Conservation (phyloP, 2,113 vertebrate species). For the Herpetotheres cachinnans region DNA sequence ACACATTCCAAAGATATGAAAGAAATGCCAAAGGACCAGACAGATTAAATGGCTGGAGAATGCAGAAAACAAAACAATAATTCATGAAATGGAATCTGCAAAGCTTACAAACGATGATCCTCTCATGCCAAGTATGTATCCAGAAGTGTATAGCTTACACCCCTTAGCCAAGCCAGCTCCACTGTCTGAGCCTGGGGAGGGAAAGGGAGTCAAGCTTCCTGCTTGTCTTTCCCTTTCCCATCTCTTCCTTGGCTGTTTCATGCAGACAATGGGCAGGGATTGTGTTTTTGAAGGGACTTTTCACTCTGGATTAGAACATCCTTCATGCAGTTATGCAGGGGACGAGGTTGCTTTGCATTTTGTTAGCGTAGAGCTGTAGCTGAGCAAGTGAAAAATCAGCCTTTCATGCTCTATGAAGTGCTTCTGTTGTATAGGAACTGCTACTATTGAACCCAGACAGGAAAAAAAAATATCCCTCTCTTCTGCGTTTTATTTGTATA, state of each 20-base stretch:
- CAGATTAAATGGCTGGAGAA: background rate
- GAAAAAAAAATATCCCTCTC: background rate
- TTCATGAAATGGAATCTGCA: background rate
- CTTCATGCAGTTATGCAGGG: background rate
- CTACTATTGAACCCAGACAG: background rate
- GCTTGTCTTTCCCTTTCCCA: background rate
- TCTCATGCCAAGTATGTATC: background rate
- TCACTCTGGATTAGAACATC: background rate
- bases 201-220: background rate
- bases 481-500: background rate
- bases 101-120: background rate
- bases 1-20: slow-evolving; percentile 17
- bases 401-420: background rate
- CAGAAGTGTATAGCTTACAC: background rate
- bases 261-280: background rate
- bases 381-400: background rate
- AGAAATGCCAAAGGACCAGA: background rate
- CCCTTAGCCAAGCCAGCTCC: background rate
- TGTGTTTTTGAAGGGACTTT: background rate
- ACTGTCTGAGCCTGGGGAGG: background rate
- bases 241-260: background rate
- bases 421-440: background rate
- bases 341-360: background rate
- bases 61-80: background rate
- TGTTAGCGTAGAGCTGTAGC: background rate